phyloP scores from a whole-genome alignment of 2,113 vertebrate genomes.

The Pelecanus crispus region DNA sequence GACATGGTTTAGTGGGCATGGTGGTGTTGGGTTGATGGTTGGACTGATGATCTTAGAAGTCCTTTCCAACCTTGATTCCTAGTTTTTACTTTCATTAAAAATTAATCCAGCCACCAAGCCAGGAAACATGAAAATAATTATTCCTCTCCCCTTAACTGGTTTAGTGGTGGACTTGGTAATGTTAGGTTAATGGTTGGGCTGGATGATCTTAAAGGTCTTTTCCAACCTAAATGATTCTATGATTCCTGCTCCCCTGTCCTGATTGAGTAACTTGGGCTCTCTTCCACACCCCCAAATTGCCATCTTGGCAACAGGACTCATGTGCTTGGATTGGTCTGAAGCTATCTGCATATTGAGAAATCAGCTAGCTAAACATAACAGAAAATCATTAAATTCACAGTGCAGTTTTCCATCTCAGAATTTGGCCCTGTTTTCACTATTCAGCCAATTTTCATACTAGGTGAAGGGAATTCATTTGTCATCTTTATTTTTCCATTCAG shows the following conservation, averaged over 20 bases:
- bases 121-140: too few relatives aligned
- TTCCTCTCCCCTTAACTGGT: too few relatives aligned
- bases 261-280: not conserved
- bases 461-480: not conserved
- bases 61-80: too few relatives aligned
- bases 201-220: too few relatives aligned
- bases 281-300: not conserved
- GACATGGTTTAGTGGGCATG: too few relatives aligned
- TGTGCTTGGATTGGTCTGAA: not conserved
- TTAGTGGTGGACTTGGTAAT: too few relatives aligned
- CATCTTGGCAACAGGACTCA: not conserved
- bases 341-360: not conserved
- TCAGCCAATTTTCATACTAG: not conserved
- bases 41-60: too few relatives aligned
- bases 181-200: too few relatives aligned
- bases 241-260: not conserved
- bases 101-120: too few relatives aligned
- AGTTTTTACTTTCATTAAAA: too few relatives aligned
- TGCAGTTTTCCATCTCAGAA: not conserved
- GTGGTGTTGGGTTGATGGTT: too few relatives aligned
- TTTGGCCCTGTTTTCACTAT: not conserved
- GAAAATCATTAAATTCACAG: not conserved
- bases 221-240: too few relatives aligned
- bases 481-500: not conserved
- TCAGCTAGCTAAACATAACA: not conserved